Evolutionary conservation across 2,113 vertebrate genomes (phyloP).

Genomic region (Oncorhynchus nerka): DNA sequence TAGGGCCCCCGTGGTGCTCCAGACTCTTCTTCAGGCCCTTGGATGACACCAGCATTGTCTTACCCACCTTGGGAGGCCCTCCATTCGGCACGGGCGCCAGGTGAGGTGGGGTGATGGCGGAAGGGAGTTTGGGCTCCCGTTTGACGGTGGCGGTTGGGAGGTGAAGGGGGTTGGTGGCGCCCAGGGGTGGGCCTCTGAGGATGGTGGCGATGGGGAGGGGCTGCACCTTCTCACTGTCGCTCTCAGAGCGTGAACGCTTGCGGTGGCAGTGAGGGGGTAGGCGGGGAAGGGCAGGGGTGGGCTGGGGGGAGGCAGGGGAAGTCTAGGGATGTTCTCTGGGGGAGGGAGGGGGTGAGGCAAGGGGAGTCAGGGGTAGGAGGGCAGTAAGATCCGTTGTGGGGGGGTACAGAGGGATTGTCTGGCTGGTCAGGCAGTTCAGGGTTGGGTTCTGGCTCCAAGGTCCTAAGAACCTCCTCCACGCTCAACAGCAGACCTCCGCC

Average conservation of each 20-base stretch:
- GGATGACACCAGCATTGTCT: constrained; percentile 82
- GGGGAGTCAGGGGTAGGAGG: constrained; percentile 62
- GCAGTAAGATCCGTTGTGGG: constrained; percentile 79
- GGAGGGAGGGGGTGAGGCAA: constrained; percentile 78
- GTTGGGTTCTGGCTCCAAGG: constrained; percentile 85
- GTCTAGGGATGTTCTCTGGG: constrained; percentile 77
- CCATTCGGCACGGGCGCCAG: constrained; percentile 91
- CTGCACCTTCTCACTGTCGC: constrained; percentile 95
- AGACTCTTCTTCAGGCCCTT: constrained; percentile 91
- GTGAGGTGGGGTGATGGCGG: constrained; percentile 73
- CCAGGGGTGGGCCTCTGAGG: constrained; percentile 79
- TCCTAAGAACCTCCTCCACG: constrained; percentile 94
- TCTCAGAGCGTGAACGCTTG: constrained; percentile 95
- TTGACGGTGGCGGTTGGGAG: background rate
- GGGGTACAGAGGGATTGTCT: constrained; percentile 77
- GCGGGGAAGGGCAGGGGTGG: constrained; percentile 79
- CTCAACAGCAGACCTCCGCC: constrained; percentile 88
- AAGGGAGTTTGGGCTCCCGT: constrained; percentile 61
- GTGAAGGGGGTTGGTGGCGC: constrained; percentile 48
- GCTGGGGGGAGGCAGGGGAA: constrained; percentile 58
- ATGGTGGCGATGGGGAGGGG: constrained; percentile 96
- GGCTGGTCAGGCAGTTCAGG: constrained; percentile 52
- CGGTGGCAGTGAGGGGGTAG: constrained; percentile 84
- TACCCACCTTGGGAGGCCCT: constrained; percentile 88
- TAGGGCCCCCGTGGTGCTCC: constrained; percentile 89